Conservation (phyloP, 2,797 vertebrate genomes). For the Myripristis jacobus region DNA sequence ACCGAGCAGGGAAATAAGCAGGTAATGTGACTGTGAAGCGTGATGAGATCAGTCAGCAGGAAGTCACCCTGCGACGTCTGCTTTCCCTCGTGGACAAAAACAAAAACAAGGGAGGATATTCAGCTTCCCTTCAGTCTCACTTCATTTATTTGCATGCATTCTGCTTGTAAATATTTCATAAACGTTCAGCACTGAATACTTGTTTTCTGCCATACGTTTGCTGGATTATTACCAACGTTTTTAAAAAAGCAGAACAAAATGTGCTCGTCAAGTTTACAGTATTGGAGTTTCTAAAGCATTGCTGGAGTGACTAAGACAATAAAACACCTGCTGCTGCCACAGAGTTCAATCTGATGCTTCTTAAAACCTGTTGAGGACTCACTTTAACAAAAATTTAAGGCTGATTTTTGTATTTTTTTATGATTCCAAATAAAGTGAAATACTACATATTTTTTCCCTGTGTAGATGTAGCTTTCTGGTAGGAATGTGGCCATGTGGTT, state of each 20-base stretch:
- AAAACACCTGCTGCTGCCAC: too few relatives aligned
- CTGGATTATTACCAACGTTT: neutral
- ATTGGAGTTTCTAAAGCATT: neutral
- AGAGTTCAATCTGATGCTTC: too few relatives aligned
- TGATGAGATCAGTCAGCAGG: slow-evolving; percentile 48
- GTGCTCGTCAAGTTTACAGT: neutral
- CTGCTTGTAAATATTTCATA: slow-evolving; percentile 29
- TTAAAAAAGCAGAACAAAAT: neutral
- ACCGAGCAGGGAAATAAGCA: slow-evolving; percentile 5
- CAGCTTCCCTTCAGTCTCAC: neutral
- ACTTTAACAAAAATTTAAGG: too few relatives aligned
- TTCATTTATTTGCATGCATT: slow-evolving; percentile 37
- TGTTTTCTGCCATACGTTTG: neutral
- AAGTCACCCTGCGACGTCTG: slow-evolving; percentile 49
- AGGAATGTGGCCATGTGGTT: too few relatives aligned
- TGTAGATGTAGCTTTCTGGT: too few relatives aligned
- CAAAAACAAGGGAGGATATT: slow-evolving; percentile 47
- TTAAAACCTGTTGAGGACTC: too few relatives aligned
- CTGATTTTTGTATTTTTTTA: too few relatives aligned
- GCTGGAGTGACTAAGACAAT: neutral
- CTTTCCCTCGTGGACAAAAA: slow-evolving; percentile 42
- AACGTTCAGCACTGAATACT: slow-evolving; percentile 5
- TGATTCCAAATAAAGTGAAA: too few relatives aligned
- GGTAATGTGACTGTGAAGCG: slow-evolving; percentile 41
- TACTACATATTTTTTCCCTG: too few relatives aligned